A percentile compares a stretch with the other conserved stretches of the same genome.
These are phyloP conservation scores for Leptura quadrifasciata DNA, from an alignment of 2,888 invertebrate species.

Conservation along the genomic window DNA sequence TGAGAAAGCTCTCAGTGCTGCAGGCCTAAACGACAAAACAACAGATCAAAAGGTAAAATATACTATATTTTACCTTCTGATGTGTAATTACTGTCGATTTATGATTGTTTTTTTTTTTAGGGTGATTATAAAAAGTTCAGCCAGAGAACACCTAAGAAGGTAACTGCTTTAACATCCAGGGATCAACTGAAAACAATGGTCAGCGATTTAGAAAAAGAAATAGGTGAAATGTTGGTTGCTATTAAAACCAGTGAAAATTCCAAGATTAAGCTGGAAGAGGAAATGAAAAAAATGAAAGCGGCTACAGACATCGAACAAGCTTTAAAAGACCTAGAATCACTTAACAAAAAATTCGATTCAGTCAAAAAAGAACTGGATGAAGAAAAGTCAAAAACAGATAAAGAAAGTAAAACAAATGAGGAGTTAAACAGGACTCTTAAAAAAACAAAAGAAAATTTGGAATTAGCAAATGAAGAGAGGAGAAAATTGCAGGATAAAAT, in stretches of 20 bases:
- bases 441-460: constrained; percentile 74
- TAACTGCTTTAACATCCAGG: constrained; percentile 84
- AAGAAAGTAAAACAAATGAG: constrained; percentile 76
- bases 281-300: constrained; percentile 63
- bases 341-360: constrained; percentile 75
- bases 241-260: constrained; percentile 78
- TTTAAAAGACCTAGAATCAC: constrained; percentile 73
- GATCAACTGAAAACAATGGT: constrained; percentile 88
- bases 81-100: not conserved
- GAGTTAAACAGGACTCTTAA: constrained; percentile 73
- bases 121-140: constrained; percentile 81
- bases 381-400: constrained; percentile 75
- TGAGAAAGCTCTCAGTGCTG: constrained; percentile 66
- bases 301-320: constrained; percentile 68
- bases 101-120: constrained; percentile 66
- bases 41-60: constrained; percentile 18
- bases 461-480: constrained; percentile 80
- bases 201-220: constrained; percentile 91
- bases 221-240: constrained; percentile 81
- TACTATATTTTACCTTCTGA: too few relatives aligned
- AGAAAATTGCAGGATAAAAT: constrained; percentile 74
- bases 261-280: constrained; percentile 75
- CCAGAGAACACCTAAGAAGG: constrained; percentile 84
- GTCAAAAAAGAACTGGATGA: constrained; percentile 76
- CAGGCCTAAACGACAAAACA: not conserved